A percentile compares a stretch with the other conserved stretches of the same genome.
Conservation (phyloP, 2,888 invertebrate genomes). For the Nomada ferruginata region DNA sequence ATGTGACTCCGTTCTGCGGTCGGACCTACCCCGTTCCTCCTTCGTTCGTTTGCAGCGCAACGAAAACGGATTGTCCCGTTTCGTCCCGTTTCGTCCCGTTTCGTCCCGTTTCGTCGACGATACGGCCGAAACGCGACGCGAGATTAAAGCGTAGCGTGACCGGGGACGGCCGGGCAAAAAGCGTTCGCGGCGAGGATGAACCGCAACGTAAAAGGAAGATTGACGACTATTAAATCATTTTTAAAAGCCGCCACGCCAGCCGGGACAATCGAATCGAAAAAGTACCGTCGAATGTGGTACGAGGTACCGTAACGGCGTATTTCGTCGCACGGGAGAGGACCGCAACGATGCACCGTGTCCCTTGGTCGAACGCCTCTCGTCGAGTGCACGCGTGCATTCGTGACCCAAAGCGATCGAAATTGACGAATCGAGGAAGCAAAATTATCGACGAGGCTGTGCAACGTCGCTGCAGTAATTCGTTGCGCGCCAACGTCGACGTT, state of each 20-base stretch:
- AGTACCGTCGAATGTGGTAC: slow-evolving; percentile 66
- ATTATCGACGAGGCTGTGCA: too few species aligned
- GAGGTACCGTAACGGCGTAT: slow-evolving; percentile 67
- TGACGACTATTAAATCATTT: slow-evolving; percentile 64
- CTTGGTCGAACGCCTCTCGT: background rate
- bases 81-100: slow-evolving; percentile 30
- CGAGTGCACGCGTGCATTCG: background rate
- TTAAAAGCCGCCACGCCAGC: slow-evolving; percentile 37
- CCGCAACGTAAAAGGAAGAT: slow-evolving; percentile 57
- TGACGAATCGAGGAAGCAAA: background rate
- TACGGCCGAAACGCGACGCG: slow-evolving; percentile 16
- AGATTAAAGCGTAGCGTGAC: slow-evolving; percentile 37
- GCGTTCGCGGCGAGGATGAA: slow-evolving; percentile 18
- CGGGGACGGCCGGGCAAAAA: background rate
- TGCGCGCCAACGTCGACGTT: too few species aligned
- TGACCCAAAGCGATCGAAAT: slow-evolving; percentile 13
- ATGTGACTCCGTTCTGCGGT: slow-evolving; percentile 2
- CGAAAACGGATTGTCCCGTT: slow-evolving; percentile 16
- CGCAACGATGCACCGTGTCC: slow-evolving; percentile 9
- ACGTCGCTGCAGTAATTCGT: background rate
- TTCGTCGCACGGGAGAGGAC: slow-evolving; percentile 35
- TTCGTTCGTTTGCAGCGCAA: slow-evolving; percentile 30
- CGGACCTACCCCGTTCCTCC: background rate
- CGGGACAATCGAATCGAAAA: slow-evolving; percentile 47
- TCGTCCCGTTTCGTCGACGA: slow-evolving; percentile 23